Base-by-base conservation (phyloP, 2,888 invertebrate species). In the Apamea epomidion region DNA sequence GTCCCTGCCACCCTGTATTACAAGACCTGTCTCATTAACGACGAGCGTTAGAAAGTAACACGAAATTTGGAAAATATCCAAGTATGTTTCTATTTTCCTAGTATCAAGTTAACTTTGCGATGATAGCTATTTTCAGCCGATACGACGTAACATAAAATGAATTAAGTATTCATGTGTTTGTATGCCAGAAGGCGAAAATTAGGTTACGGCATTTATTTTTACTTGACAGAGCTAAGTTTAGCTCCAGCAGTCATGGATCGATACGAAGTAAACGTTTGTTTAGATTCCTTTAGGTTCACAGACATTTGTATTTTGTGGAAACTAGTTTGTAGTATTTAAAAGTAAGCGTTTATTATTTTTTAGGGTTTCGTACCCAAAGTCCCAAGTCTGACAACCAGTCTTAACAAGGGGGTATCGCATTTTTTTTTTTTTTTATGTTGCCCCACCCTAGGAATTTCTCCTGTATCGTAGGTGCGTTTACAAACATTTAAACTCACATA, bases 241-340 rank as follows among this genome's bases (percentile, higher is more conserved):
- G 45, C 21, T 79, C 54, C 80, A 79, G 16, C 21, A 45, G 16
- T 12, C 12, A 45, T 3, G n/a, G 54, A 48, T 78, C 54, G 21
- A 79, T 78, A 42, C 42, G 5, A 21, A 25, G 0, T 18, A 21
- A 42, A 78, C 21, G 6, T 29, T 51, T 42, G 29, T 42, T 42
- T 37, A 37, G 25, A 42, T 48, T 6, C 45, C n/a, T n/a, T 45
- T n/a, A 25, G 5, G n/a, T 48, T 4, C 29, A 42, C 12, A 18
- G 76, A 29, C 12, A 29, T 29, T 25, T 67, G 37, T n/a, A 25
- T 42, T 16, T 18, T 4, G 14, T 29, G 21, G 8, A n/a, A 51
- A 51, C 21, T 16, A n/a, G 37, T 72, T n/a, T 21, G 7, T 14
- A 21, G 14, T 42, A 42, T 7, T 42, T 14, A n/a, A 48, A n/a